A percentile compares a stretch with the other conserved stretches of the same genome.
These are phyloP conservation scores for Lepidurus apus DNA, from an alignment of 1,140 invertebrate species.

Conservation along the genomic window DNA sequence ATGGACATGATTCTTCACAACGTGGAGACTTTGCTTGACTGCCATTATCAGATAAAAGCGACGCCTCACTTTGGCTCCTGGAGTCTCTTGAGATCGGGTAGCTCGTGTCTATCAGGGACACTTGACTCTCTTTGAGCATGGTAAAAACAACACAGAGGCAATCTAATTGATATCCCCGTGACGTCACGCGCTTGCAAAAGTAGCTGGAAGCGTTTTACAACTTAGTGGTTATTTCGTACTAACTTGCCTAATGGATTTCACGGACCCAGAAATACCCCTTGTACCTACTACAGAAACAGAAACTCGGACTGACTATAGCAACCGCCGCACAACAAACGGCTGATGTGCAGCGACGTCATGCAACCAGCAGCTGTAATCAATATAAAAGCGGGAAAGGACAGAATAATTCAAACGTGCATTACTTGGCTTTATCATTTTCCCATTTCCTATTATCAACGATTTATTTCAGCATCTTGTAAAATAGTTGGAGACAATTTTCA, in stretches of 20 bases:
- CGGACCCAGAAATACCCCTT: too few relatives aligned
- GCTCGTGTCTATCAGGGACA: neutral
- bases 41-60: neutral
- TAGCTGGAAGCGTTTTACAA: too few relatives aligned
- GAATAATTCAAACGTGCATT: neutral
- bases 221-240: neutral
- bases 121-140: neutral
- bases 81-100: neutral
- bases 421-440: neutral
- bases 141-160: too few relatives aligned
- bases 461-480: too few relatives aligned
- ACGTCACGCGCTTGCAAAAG: too few relatives aligned
- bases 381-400: neutral
- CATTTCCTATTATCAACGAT: too few relatives aligned
- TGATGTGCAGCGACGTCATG: neutral
- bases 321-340: neutral
- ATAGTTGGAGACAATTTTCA: too few relatives aligned
- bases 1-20: neutral
- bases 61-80: neutral
- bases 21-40: neutral
- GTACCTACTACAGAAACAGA: neutral
- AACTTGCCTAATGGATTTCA: neutral
- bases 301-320: neutral
- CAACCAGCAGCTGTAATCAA: neutral
- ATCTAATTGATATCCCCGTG: too few relatives aligned